Percentiles rank a stretch among this genome's conserved stretches.
Evolutionary conservation across 2,113 vertebrate species (phyloP).

Genomic region (Phalacrocorax brasilianus): DNA sequence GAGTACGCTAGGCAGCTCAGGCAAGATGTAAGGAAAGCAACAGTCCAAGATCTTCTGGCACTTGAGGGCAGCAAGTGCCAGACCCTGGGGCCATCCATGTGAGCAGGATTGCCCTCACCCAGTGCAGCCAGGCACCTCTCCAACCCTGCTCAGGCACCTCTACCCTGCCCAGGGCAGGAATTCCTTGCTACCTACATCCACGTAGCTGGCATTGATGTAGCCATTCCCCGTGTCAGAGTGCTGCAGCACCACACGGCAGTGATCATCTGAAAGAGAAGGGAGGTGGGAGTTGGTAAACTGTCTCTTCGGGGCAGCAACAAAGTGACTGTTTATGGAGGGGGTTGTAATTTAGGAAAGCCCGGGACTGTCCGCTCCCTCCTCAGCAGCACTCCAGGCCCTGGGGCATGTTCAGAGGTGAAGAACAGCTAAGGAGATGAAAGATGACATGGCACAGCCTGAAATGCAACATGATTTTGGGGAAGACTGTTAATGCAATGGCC

Average conservation of each 20-base stretch:
- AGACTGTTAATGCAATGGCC: neutral
- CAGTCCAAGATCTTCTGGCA: neutral
- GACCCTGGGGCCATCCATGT: rapidly evolving
- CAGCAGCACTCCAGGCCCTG: neutral
- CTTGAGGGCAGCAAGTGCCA: neutral
- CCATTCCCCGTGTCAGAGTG: neutral
- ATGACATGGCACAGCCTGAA: neutral
- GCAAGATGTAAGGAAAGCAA: rapidly evolving
- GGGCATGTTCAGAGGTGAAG: neutral
- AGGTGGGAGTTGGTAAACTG: neutral
- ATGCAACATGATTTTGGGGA: rapidly evolving
- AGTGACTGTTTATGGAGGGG: neutral
- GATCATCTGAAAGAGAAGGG: constrained; percentile 37
- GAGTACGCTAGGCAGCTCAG: neutral
- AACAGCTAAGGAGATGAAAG: neutral
- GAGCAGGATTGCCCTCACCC: neutral
- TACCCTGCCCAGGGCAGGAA: neutral
- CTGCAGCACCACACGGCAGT: constrained; percentile 50
- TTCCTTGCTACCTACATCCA: constrained; percentile 19
- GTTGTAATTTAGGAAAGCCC: neutral
- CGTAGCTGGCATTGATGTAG: constrained; percentile 68
- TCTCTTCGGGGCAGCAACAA: neutral
- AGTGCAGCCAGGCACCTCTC: neutral
- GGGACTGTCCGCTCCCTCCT: rapidly evolving
- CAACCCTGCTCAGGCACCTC: neutral